Percentiles rank a stretch among this genome's conserved stretches.
These are phyloP conservation scores for Atlantisia rogersi DNA, from an alignment of 2,113 vertebrate species.

Conservation along the genomic window DNA sequence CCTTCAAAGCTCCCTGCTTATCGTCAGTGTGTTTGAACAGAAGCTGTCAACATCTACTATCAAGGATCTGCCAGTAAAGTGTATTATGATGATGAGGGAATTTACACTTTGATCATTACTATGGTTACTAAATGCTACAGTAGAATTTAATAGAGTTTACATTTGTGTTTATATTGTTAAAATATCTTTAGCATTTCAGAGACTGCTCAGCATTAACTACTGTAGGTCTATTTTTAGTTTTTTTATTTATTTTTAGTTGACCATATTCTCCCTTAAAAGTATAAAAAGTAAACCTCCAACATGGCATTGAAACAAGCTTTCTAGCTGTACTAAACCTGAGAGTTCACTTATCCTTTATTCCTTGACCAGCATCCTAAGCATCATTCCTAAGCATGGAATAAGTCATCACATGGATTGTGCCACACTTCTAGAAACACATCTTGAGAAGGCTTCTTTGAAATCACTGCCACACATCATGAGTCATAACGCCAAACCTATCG, in stretches of 20 bases:
- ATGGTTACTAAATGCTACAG: slow-evolving; percentile 19
- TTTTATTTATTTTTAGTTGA: neutral
- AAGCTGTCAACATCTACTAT: neutral
- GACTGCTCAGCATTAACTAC: neutral
- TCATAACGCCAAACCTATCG: fast-evolving
- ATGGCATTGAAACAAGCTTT: neutral
- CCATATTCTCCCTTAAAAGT: neutral
- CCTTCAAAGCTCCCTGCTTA: neutral
- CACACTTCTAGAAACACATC: neutral
- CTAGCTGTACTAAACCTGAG: neutral
- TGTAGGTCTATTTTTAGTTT: neutral
- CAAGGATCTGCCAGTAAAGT: neutral
- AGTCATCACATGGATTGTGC: neutral
- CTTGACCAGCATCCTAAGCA: neutral
- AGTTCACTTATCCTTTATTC: neutral
- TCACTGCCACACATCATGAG: neutral
- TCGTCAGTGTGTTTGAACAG: neutral
- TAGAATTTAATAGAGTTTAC: neutral
- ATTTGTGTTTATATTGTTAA: neutral
- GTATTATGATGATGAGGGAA: neutral
- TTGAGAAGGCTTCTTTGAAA: neutral
- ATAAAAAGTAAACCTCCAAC: neutral
- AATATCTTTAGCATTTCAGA: neutral
- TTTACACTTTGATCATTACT: slow-evolving; percentile 11
- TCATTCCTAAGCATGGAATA: neutral